Evolutionary conservation across 2,113 vertebrate species (phyloP), one percentile per base, ranked within the genome.

Genomic region (Ptychochromis oligacanthus): DNA sequence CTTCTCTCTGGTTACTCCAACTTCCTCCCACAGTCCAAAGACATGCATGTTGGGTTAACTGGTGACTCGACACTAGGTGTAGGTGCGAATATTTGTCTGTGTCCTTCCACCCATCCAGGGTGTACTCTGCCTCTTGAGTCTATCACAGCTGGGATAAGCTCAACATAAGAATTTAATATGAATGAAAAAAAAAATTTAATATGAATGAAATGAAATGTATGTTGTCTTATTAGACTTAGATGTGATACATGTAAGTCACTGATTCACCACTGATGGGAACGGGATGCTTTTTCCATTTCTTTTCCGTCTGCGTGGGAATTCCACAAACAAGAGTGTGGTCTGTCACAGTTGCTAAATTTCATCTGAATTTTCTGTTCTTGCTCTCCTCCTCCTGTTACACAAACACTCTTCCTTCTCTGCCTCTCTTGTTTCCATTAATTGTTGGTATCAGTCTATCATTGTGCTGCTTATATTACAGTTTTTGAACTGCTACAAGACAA

Each of bases 111-210:
- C 28, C 1, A 3, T 12, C 40, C 40, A 43, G 40, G 40, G 12
- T 14, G 40, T 43, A 4, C 12, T 13, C 13, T 13, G 13, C 12
- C 40, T 43, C 40, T 43, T 43, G 13, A 43, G 14, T n/a, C 40
- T 1, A 7, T 49, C 40, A 70, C 15, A 49, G 0, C 15, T 0
- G 3, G 40, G 40, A 28, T 20, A 20, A 26, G 65, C 43, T 70
- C 1, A 49, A 28, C 24, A 49, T 24, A 13, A 17, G 24, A 70
- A 70, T 20, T 70, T 52, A 49, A 49, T 28, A 31, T 20, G 3
- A 49, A 20, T 70, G 64, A 70, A 70, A 49, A n/a, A n/a, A 13
- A 17, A 17, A 70, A 70, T 20, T 70, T 52, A 49, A 49, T 28
- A 31, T 20, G 3, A 49, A 20, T 70, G 64, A 70, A 70, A 49